A percentile compares a stretch with the other conserved stretches of the same genome.
Conservation (phyloP, 2,888 invertebrate genomes). For the Apotomis betuletana region DNA sequence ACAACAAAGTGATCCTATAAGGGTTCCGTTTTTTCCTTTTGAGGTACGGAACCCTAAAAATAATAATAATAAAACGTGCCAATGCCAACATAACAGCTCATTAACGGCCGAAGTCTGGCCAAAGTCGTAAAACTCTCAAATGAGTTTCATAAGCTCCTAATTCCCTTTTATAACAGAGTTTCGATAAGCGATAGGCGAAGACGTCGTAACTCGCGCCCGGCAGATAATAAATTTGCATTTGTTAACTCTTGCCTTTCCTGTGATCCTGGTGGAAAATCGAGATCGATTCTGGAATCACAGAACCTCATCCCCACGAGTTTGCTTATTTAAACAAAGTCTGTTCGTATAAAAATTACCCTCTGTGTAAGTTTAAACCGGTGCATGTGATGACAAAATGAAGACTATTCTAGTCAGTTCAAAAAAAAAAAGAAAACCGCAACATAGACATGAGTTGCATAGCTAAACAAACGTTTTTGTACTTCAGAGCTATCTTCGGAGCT, state of each 20-base stretch:
- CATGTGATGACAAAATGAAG: too few species aligned
- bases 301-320: not conserved
- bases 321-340: not conserved
- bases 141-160: conserved; percentile 44
- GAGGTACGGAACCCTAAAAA: too few species aligned
- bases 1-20: too few species aligned
- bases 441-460: too few species aligned
- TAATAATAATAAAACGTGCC: not conserved
- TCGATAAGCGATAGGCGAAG: conserved; percentile 48
- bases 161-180: conserved; percentile 39
- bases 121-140: conserved; percentile 29
- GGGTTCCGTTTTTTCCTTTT: too few species aligned
- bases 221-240: conserved; percentile 48
- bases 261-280: conserved; percentile 10
- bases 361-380: too few species aligned
- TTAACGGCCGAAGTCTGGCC: conserved; percentile 1
- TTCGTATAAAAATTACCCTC: too few species aligned
- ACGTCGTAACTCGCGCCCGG: conserved; percentile 46
- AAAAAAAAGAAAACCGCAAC: too few species aligned
- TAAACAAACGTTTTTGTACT: too few species aligned
- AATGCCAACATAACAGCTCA: conserved; percentile 11
- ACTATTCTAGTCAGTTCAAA: too few species aligned
- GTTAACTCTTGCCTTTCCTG: conserved; percentile 39
- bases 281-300: not conserved
- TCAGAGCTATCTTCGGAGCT: too few species aligned